A percentile compares a stretch with the other conserved stretches of the same genome.
These are phyloP conservation scores for Ctenosaura bakeri DNA, from an alignment of 2,797 vertebrate species.

Conservation along the genomic window DNA sequence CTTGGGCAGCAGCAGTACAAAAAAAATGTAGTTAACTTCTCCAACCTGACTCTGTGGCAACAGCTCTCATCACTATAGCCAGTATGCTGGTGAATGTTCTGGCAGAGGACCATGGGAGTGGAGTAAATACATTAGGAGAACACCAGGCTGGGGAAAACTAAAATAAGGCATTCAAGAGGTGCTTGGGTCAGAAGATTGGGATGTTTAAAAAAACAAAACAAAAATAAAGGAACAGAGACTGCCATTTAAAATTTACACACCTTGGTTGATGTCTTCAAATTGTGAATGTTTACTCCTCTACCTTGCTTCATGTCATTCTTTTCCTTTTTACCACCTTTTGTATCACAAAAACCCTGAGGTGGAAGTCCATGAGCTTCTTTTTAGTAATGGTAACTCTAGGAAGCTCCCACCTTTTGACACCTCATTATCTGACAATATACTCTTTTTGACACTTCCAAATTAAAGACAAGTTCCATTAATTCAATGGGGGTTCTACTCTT, in stretches of 20 bases:
- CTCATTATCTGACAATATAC: too few relatives aligned
- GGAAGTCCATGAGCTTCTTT: not conserved
- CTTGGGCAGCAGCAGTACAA: not conserved
- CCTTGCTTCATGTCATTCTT: not conserved
- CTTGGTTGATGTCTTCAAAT: not conserved
- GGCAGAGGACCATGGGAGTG: not conserved
- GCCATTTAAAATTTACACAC: not conserved
- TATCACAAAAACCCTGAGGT: not conserved
- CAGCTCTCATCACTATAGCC: not conserved
- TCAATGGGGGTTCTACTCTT: too few relatives aligned
- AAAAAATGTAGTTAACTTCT: not conserved
- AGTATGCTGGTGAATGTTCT: not conserved
- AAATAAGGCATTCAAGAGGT: constrained; percentile 26
- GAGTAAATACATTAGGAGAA: not conserved
- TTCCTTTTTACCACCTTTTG: not conserved
- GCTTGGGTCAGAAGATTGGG: not conserved
- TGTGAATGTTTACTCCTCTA: not conserved
- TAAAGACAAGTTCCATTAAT: too few relatives aligned
- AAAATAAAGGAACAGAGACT: not conserved
- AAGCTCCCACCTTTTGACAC: too few relatives aligned
- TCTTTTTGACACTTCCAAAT: too few relatives aligned
- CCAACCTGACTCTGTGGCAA: not conserved
- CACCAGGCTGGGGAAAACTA: not conserved
- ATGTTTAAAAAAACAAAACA: too few relatives aligned
- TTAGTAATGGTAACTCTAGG: not conserved